Conservation (phyloP, 1,140 invertebrate species). For the Zaprionus africanus region DNA sequence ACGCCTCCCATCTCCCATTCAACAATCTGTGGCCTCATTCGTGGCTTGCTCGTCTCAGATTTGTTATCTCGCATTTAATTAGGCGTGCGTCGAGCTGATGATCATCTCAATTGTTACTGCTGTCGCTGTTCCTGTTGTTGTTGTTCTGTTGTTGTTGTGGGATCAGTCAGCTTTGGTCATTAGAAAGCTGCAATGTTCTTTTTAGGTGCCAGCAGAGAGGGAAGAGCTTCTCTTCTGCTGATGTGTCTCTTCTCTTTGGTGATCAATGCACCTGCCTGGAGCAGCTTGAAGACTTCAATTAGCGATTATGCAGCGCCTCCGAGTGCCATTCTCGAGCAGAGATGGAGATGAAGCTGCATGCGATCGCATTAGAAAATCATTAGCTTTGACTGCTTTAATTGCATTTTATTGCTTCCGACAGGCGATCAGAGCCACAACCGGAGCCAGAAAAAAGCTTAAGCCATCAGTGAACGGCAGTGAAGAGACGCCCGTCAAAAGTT, state of each 20-base stretch:
- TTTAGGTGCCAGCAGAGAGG: conserved; percentile 8
- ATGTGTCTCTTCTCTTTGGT: conserved; percentile 38
- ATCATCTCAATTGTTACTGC: conserved; percentile 36
- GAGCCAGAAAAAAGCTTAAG: conserved; percentile 33
- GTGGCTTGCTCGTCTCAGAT: conserved; percentile 34
- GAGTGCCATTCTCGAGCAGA: conserved; percentile 47
- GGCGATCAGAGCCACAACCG: conserved; percentile 20
- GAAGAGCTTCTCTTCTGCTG: conserved; percentile 11
- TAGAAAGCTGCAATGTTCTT: conserved; percentile 65
- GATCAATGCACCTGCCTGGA: conserved; percentile 54
- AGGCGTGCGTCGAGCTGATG: conserved; percentile 68
- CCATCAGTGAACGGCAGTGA: not conserved
- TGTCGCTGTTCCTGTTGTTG: not conserved
- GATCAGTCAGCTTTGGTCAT: conserved; percentile 54
- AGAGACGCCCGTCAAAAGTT: conserved; percentile 34
- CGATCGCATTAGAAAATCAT: conserved; percentile 65
- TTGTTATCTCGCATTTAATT: conserved; percentile 77
- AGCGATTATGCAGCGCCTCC: conserved; percentile 43
- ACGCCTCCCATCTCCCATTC: conserved; percentile 19
- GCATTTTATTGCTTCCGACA: conserved; percentile 73
- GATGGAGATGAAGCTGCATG: conserved; percentile 44
- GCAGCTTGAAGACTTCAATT: conserved; percentile 47
- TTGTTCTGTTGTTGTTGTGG: conserved; percentile 19
- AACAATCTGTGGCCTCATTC: conserved; percentile 71
- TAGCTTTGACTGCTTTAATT: conserved; percentile 58